phyloP scores from a whole-genome alignment of 2,113 vertebrate genomes.

The Antennarius striatus region DNA sequence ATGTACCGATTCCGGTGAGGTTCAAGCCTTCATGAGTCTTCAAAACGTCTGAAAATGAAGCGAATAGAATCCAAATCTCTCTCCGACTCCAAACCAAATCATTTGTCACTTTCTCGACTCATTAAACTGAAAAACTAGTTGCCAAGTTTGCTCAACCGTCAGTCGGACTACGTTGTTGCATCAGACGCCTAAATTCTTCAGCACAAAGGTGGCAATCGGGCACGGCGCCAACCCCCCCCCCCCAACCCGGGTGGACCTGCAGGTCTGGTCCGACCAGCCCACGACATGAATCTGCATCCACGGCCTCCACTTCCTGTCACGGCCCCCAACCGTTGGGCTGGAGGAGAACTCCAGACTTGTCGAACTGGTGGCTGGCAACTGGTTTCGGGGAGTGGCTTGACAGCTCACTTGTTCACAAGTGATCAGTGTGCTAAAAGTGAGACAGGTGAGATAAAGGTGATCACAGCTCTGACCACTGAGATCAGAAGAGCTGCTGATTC shows the following conservation, averaged over 20 bases:
- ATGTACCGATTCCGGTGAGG: too few relatives aligned
- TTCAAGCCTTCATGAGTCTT: too few relatives aligned
- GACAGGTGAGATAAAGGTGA: not conserved
- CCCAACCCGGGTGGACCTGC: conserved; percentile 59
- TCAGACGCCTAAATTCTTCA: too few relatives aligned
- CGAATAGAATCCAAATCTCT: too few relatives aligned
- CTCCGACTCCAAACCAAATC: too few relatives aligned
- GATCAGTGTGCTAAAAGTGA: not conserved
- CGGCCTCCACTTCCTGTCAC: not conserved
- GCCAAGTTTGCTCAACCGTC: too few relatives aligned
- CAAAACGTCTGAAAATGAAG: too few relatives aligned
- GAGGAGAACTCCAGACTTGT: conserved; percentile 22
- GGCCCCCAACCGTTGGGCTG: conserved; percentile 4
- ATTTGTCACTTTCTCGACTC: too few relatives aligned
- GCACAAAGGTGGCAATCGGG: too few relatives aligned
- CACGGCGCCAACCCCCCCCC: conserved; percentile 1
- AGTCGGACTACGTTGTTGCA: too few relatives aligned
- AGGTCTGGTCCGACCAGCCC: conserved; percentile 65
- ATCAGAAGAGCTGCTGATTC: too few relatives aligned
- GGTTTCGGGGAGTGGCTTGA: conserved; percentile 70
- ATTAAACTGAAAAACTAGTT: too few relatives aligned
- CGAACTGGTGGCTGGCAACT: conserved; percentile 45
- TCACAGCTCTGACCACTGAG: not conserved
- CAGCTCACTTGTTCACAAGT: not conserved
- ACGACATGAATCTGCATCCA: conserved; percentile 8